Percentiles rank a stretch among this genome's conserved stretches.
Evolutionary conservation across 2,113 vertebrate genomes (phyloP).

Genomic region (Macheiramphus alcinus): DNA sequence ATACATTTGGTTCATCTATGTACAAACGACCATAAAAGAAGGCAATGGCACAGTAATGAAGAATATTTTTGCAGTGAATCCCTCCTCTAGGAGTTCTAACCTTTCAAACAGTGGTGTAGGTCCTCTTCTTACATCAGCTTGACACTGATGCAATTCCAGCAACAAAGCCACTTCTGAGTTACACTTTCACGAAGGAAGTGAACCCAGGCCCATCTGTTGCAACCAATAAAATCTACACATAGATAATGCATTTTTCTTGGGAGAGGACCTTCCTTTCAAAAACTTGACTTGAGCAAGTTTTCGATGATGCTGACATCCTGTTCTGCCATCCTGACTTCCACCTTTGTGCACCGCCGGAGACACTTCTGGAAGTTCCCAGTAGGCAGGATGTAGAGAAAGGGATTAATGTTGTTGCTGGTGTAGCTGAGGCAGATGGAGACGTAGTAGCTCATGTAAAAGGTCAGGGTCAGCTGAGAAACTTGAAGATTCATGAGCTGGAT

Average conservation of each 20-base stretch:
- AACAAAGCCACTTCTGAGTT: not conserved
- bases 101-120: not conserved
- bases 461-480: constrained; percentile 24
- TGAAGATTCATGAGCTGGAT: constrained; percentile 67
- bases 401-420: constrained; percentile 63
- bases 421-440: constrained; percentile 71
- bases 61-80: not conserved
- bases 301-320: not conserved
- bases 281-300: constrained; percentile 37
- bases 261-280: not conserved
- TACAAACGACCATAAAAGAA: not conserved
- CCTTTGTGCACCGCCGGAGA: not conserved
- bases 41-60: not conserved
- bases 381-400: constrained; percentile 68
- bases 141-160: not conserved
- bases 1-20: not conserved
- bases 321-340: constrained; percentile 21
- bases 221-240: not conserved
- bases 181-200: not conserved
- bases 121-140: not conserved
- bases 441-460: constrained; percentile 65
- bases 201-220: not conserved
- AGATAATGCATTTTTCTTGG: not conserved
- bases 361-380: constrained; percentile 68
- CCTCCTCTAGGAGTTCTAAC: not conserved